Base-by-base conservation (phyloP, 2,113 vertebrate species). In the Pipra filicauda region DNA sequence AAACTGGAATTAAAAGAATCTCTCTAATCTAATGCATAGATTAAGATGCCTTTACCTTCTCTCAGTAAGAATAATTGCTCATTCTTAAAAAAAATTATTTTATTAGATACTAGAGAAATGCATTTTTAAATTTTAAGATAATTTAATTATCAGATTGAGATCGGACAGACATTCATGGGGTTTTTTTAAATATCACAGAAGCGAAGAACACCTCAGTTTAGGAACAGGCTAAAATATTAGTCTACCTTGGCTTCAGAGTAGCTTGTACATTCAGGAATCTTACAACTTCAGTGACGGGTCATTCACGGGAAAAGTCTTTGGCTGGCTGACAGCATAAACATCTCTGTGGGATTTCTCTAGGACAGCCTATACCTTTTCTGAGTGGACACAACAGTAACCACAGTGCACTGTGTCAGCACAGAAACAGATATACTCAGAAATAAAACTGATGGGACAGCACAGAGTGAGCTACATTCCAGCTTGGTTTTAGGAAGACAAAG, bases 31-130 rank as follows among this genome's bases (percentile, higher is more conserved):
- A 33, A 79, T 37, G 21, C 26, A 33, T 16, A 39, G 41, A 78
- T 61, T 66, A 73, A 81, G 52, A 88, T n/a, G 75, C 43, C 71
- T 93, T 88, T 54, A 81, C 54, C 22, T 71, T 85, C 59, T 75
- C 59, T 48, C 59, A 48, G n/a, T 55, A 96, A 93, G 55, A 95
- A 72, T 58, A 93, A 76, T 16, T 80, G 65, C n/a, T 94, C 41
- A 79, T 83, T 89, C 73, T 72, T 74, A 71, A 84, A 80, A 80
- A 65, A 65, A 69, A 51, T 8, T 70, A 46, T 73, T 91, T 91
- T 74, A 79, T 59, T 67, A 76, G 31, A 90, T 54, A 37, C 23
- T 57, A 66, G 26, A 70, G 51, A 91, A 95, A 69, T 8, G 6
- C 12, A 54, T 54, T 82, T 92, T 91, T 33, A 24, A 48, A 75